A percentile compares a stretch with the other conserved stretches of the same genome.
Evolutionary conservation across 1,140 invertebrate species (phyloP).

Genomic region (Metaphire vulgaris): DNA sequence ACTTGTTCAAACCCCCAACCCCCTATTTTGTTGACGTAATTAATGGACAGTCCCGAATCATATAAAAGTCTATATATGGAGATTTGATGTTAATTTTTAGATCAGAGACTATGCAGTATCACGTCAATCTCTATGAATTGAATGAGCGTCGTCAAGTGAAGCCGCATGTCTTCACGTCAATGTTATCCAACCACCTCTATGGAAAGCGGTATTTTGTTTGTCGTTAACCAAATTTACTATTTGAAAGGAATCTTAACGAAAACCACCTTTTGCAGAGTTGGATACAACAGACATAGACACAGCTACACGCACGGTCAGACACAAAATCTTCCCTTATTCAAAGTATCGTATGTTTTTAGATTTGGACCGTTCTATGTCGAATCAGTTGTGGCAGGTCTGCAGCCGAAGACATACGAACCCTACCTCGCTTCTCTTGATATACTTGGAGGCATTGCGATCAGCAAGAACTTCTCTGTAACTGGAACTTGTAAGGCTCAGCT

Average conservation of each 20-base stretch:
- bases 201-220: slow-evolving; percentile 64
- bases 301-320: too few relatives aligned
- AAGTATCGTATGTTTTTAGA: slow-evolving; percentile 49
- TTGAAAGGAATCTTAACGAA: too few relatives aligned
- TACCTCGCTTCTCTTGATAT: slow-evolving; percentile 90
- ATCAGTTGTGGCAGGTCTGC: slow-evolving; percentile 87
- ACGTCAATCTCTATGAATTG: slow-evolving; percentile 87
- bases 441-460: slow-evolving; percentile 78
- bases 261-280: too few relatives aligned
- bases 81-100: too few relatives aligned
- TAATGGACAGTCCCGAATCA: too few relatives aligned
- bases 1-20: too few relatives aligned
- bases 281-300: too few relatives aligned
- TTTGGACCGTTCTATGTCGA: slow-evolving; percentile 98
- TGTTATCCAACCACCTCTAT: slow-evolving; percentile 92
- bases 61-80: too few relatives aligned
- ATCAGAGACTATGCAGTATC: too few relatives aligned
- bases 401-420: slow-evolving; percentile 77
- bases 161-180: slow-evolving; percentile 79
- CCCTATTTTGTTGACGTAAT: too few relatives aligned
- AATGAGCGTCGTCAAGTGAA: slow-evolving; percentile 79
- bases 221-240: too few relatives aligned
- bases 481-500: slow-evolving; percentile 88
- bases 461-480: slow-evolving; percentile 89
- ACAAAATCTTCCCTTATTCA: too few relatives aligned